Evolutionary conservation across 2,797 vertebrate species (phyloP), one percentile per base, ranked within the genome.

Genomic region (Urophycis tenuis): DNA sequence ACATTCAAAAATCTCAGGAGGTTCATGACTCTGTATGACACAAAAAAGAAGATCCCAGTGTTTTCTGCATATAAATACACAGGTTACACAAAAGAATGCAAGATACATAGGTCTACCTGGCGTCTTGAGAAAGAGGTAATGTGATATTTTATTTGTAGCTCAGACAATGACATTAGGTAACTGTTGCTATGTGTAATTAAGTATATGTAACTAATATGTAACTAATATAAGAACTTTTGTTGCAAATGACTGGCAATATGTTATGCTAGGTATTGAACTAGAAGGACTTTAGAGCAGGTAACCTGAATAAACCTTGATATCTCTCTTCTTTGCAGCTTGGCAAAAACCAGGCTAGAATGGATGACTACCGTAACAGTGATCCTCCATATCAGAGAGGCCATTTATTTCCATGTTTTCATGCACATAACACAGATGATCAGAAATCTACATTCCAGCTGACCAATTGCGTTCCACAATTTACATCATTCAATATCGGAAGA

Each of bases 1-100:
- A 82, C 69, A 4, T 80, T 3, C 1, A 0, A 22, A 0, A 0
- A 75, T 19, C 0, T 0, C 0, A 60, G n/a, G 45, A 71, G 34
- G 3, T 91, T 82, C 74, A 75, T 89, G 70, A 90, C 89, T 1
- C 81, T 88, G 17, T 92, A 90, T 0, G 87, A 92, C 79, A 86
- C 72, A 0, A 0, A 0, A 0, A 85, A 86, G 71, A 88, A 2
- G 81, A 91, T 89, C 32, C 90, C 90, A 0, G 86, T 90, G 77
- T 91, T 89, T 80, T 89, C 86, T 73, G 87, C 86, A 5, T 78
- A 53, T 75, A 87, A 25, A 69, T 89, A 77, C 76, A 73, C 0
- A 17, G 32, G 34, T 0, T 0, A 1, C 0, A 0, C 3, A 0
- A 0, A 0, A 3, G 0, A 0, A 33, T 35, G 71, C n/a, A n/a